A percentile compares a stretch with the other conserved stretches of the same genome.
Evolutionary conservation across 2,113 vertebrate genomes (phyloP).

Genomic region (Aythya baeri): DNA sequence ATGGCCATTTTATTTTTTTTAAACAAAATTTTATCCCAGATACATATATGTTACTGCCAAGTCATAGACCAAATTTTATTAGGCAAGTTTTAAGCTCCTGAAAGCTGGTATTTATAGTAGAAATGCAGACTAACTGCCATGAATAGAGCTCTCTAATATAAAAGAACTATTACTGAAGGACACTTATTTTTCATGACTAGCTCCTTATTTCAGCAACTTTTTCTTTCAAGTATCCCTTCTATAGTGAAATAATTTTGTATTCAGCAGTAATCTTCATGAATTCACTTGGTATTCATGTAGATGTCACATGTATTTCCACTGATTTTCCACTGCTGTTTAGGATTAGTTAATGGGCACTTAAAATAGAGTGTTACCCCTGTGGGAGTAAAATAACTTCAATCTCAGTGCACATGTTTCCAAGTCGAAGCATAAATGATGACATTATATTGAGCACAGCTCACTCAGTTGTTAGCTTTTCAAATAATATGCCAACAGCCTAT

Average conservation of each 20-base stretch:
- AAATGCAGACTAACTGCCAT: not conserved
- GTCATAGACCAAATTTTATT: not conserved
- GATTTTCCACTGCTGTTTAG: constrained; percentile 63
- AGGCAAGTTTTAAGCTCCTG: not conserved
- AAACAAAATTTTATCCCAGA: not conserved
- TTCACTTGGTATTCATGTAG: constrained; percentile 39
- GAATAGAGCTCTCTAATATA: not conserved
- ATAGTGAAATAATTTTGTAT: constrained; percentile 57
- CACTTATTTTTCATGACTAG: not conserved
- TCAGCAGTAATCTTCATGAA: constrained; percentile 33
- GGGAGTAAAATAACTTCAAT: constrained; percentile 68
- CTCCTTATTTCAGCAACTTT: constrained; percentile 51
- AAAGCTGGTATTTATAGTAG: not conserved
- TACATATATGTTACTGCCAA: not conserved
- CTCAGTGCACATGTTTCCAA: constrained; percentile 13
- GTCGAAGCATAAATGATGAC: constrained; percentile 26
- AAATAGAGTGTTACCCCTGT: constrained; percentile 55
- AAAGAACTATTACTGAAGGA: constrained; percentile 10
- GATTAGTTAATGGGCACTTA: constrained; percentile 75
- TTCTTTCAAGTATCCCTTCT: constrained; percentile 53
- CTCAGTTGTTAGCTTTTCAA: constrained; percentile 51
- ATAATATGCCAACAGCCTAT: not conserved
- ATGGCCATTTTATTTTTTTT: not conserved
- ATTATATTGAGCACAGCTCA: constrained; percentile 35
- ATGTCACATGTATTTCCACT: constrained; percentile 42